These are phyloP conservation scores for Pseudomyrmex flavicornis DNA, from an alignment of 1,140 invertebrate species.

Conservation along the genomic window DNA sequence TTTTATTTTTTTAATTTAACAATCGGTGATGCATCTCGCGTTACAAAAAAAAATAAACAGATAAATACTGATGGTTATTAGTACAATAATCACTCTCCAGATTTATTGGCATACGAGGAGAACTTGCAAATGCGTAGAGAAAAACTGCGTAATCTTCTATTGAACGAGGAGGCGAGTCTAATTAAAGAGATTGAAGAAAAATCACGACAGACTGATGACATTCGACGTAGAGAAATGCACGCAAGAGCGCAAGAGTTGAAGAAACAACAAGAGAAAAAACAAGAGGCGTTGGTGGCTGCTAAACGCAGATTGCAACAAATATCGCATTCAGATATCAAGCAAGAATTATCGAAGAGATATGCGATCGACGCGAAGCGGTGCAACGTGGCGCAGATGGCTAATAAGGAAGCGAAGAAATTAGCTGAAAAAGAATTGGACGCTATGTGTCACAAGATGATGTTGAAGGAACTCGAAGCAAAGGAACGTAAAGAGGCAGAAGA, in stretches of 20 bases:
- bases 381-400: conserved; percentile 78
- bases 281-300: conserved; percentile 65
- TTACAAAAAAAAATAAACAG: neutral
- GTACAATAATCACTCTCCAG: conserved; percentile 51
- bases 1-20: neutral
- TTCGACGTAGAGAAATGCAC: conserved; percentile 61
- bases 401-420: conserved; percentile 68
- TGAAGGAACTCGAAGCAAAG: conserved; percentile 69
- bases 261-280: conserved; percentile 65
- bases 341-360: conserved; percentile 64
- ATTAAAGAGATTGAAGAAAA: conserved; percentile 69
- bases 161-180: conserved; percentile 63
- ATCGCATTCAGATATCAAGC: conserved; percentile 67
- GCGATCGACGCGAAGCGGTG: conserved; percentile 73
- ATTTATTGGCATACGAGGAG: conserved; percentile 62
- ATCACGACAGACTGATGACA: conserved; percentile 47
- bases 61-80: conserved; percentile 23
- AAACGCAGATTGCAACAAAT: conserved; percentile 76
- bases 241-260: conserved; percentile 61
- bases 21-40: neutral
- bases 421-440: conserved; percentile 68
- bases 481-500: conserved; percentile 63
- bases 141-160: conserved; percentile 67
- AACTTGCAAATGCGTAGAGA: conserved; percentile 64
- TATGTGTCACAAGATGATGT: conserved; percentile 73